Percentiles rank a stretch among this genome's conserved stretches.
phyloP scores from a whole-genome alignment of 2,113 vertebrate genomes.

The Mobula hypostoma region DNA sequence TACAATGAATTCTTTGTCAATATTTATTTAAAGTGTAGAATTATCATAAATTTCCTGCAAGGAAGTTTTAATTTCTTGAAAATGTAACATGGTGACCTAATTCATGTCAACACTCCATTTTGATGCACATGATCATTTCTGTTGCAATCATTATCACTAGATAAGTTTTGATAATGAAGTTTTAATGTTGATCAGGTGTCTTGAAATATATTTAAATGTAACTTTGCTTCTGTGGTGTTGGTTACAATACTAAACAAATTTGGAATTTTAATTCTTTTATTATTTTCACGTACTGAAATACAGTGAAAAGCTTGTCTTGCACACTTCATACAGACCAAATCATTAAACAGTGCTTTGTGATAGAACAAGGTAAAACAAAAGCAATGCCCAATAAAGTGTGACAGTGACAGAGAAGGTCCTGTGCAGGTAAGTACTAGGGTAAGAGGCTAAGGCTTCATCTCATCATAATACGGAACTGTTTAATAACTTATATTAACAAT shows the following conservation, averaged over 20 bases:
- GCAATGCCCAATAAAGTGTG: no score
- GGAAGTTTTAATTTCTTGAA: not conserved
- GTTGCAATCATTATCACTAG: not conserved
- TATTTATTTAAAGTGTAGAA: not conserved
- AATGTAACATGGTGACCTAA: not conserved
- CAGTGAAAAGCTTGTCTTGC: no score
- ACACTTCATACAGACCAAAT: no score
- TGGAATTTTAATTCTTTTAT: no score
- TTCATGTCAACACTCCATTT: not conserved
- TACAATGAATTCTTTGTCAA: not conserved
- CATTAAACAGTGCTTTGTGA: no score
- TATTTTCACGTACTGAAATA: no score
- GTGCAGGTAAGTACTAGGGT: no score
- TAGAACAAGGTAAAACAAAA: no score
- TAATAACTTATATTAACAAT: no score
- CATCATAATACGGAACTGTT: no score
- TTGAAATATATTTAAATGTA: not conserved
- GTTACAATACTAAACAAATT: not conserved
- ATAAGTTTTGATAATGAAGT: not conserved
- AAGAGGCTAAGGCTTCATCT: no score
- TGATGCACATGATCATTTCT: not conserved
- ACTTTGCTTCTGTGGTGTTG: not conserved
- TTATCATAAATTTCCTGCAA: not conserved
- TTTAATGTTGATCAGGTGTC: not conserved
- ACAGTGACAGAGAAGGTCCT: no score